A percentile compares a stretch with the other conserved stretches of the same genome.
phyloP scores from a whole-genome alignment of 2,888 invertebrate species.

The Agonopterix subpropinquella region DNA sequence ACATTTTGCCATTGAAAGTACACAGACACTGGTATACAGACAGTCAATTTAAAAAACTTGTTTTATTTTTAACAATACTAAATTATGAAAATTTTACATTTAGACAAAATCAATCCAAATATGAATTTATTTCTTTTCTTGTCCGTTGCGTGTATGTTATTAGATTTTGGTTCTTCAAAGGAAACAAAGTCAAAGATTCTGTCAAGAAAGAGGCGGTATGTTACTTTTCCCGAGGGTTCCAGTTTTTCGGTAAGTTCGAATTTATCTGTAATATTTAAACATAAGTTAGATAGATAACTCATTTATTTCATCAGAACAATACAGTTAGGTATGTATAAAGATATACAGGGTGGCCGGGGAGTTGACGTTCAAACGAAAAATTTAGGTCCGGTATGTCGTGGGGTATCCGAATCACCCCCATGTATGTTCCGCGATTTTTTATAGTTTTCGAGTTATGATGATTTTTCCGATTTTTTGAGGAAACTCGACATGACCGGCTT shows the following conservation, averaged over 20 bases:
- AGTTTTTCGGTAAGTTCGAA: slow-evolving; percentile 78
- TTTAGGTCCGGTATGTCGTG: too few relatives aligned
- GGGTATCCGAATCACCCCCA: too few relatives aligned
- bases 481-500: too few relatives aligned
- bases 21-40: neutral
- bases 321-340: too few relatives aligned
- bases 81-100: neutral
- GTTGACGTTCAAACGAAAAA: too few relatives aligned
- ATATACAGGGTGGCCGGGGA: too few relatives aligned
- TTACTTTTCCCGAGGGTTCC: slow-evolving; percentile 82
- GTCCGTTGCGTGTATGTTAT: slow-evolving; percentile 22
- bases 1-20: neutral
- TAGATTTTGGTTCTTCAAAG: slow-evolving; percentile 11
- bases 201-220: slow-evolving; percentile 77
- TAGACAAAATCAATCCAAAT: slow-evolving; percentile 16
- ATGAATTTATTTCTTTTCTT: slow-evolving; percentile 9
- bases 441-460: too few relatives aligned
- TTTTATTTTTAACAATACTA: neutral
- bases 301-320: too few relatives aligned
- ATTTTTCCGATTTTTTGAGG: too few relatives aligned
- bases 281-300: too few relatives aligned
- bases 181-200: slow-evolving; percentile 45
- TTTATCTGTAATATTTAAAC: too few relatives aligned
- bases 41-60: neutral
- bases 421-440: too few relatives aligned